A percentile compares a stretch with the other conserved stretches of the same genome.
Evolutionary conservation across 2,888 invertebrate genomes (phyloP).

Genomic region (Drosophila kokeensis): DNA sequence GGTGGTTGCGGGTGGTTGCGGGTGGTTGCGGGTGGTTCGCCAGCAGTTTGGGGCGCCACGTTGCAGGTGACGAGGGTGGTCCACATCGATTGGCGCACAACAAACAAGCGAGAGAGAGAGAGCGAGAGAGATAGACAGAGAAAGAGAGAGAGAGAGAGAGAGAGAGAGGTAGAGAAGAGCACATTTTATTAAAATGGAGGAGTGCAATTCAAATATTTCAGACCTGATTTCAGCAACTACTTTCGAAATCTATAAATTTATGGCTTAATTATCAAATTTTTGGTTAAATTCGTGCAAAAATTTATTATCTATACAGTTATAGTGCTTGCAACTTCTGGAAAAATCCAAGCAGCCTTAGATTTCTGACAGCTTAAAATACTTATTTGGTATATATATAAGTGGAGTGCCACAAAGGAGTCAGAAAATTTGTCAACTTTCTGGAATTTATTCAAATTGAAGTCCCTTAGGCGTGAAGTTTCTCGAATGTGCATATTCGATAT

Average conservation of each 20-base stretch:
- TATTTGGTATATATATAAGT: neutral
- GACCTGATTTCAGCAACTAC: neutral
- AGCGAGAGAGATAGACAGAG: slow-evolving; percentile 6
- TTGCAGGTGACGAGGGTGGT: slow-evolving; percentile 43
- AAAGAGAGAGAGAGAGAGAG: neutral
- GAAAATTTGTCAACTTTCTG: neutral
- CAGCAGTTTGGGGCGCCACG: slow-evolving; percentile 1
- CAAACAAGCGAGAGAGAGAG: slow-evolving; percentile 14
- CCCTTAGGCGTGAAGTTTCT: no score
- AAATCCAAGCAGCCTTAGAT: neutral
- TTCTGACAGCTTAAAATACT: neutral
- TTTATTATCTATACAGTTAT: neutral
- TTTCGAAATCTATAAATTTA: neutral
- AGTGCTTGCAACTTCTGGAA: neutral
- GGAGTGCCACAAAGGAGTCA: neutral
- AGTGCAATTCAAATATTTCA: neutral
- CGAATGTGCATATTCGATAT: neutral
- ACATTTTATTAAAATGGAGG: slow-evolving; percentile 34
- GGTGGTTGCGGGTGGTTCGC: slow-evolving; percentile 16
- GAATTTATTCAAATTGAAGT: neutral
- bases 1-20: slow-evolving; percentile 19
- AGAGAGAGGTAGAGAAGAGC: neutral
- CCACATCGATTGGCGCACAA: slow-evolving; percentile 60
- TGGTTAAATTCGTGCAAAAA: neutral
- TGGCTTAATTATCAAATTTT: neutral